A percentile compares a stretch with the other conserved stretches of the same genome.
phyloP scores from a whole-genome alignment of 2,797 vertebrate genomes.

The Rhodeus uyekii region DNA sequence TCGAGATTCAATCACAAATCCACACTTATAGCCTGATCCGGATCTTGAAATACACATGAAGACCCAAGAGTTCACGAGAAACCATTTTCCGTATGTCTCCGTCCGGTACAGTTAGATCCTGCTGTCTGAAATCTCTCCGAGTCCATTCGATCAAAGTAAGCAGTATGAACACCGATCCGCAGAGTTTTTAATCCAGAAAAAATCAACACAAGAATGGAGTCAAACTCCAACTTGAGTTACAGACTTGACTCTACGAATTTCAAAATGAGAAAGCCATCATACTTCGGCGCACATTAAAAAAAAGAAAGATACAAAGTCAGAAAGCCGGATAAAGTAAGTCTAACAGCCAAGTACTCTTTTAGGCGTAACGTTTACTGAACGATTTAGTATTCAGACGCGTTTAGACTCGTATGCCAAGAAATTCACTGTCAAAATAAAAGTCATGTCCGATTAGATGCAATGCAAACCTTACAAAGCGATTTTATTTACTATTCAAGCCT shows the following conservation, averaged over 20 bases:
- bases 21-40: neutral
- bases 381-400: neutral
- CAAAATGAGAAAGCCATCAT: neutral
- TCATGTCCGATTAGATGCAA: neutral
- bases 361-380: neutral
- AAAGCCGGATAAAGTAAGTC: neutral
- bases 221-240: constrained; percentile 11
- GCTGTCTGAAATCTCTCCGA: neutral
- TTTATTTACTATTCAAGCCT: neutral
- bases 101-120: neutral
- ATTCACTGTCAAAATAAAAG: constrained; percentile 18
- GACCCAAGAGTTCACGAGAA: neutral
- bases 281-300: neutral
- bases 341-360: neutral
- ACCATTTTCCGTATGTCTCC: neutral
- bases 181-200: neutral
- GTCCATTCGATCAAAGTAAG: neutral
- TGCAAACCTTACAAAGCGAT: neutral
- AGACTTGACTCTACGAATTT: neutral
- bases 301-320: neutral
- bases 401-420: neutral
- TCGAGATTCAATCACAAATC: constrained; percentile 14
- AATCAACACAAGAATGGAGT: neutral
- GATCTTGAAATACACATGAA: neutral
- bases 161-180: neutral